Conservation (phyloP, 2,113 vertebrate genomes). For the Rhinolophus sinicus region DNA sequence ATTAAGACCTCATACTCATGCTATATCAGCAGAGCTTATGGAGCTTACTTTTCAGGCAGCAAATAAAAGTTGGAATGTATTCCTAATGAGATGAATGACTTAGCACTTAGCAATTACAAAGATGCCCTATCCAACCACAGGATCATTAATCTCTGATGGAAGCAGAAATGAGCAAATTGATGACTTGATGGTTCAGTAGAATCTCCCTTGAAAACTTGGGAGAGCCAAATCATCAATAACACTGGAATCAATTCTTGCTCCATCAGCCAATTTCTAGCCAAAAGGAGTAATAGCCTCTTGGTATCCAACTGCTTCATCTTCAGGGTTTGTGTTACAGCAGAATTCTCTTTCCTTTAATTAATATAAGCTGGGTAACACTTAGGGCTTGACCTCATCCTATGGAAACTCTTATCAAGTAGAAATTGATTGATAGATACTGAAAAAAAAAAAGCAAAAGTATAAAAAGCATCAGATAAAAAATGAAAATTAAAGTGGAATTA, state of each 20-base stretch:
- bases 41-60: background rate
- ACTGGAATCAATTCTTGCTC: constrained; percentile 71
- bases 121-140: constrained; percentile 37
- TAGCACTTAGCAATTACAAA: constrained; percentile 59
- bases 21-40: background rate
- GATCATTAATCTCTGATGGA: constrained; percentile 60
- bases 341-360: constrained; percentile 49
- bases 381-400: background rate
- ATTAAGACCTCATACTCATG: background rate
- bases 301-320: constrained; percentile 33
- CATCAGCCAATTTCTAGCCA: constrained; percentile 62
- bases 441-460: background rate
- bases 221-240: constrained; percentile 76
- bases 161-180: constrained; percentile 66
- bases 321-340: background rate
- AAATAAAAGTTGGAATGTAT: background rate
- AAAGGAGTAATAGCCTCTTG: constrained; percentile 51
- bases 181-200: constrained; percentile 66
- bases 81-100: constrained; percentile 64
- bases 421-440: background rate
- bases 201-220: background rate
- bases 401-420: constrained; percentile 21
- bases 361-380: background rate
- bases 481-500: background rate
- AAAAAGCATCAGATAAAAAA: background rate